These are phyloP conservation scores for Stigmatopora argus DNA, from an alignment of 2,113 vertebrate genomes.

Conservation along the genomic window DNA sequence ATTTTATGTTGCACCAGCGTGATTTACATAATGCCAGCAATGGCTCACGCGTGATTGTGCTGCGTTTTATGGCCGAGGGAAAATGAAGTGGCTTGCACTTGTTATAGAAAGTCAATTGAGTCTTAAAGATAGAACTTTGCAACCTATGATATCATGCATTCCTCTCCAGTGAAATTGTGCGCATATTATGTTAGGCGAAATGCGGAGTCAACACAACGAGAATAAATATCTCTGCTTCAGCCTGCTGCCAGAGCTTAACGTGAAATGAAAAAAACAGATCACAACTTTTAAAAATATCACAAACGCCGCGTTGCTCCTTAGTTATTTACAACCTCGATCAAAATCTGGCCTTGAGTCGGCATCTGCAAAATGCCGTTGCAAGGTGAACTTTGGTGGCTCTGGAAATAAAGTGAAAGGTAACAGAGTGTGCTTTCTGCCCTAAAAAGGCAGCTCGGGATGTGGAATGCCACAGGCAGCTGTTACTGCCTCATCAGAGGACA, in stretches of 20 bases:
- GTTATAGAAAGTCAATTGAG: conserved; percentile 60
- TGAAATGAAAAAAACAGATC: conserved; percentile 11
- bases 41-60: conserved; percentile 65
- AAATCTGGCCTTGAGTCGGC: conserved; percentile 59
- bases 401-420: conserved; percentile 65
- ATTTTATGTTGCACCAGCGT: conserved; percentile 61
- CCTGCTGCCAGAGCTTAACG: conserved; percentile 14
- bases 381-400: conserved; percentile 61
- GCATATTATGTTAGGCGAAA: conserved; percentile 32
- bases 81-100: conserved; percentile 61
- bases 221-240: conserved; percentile 34
- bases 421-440: conserved; percentile 69
- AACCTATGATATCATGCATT: conserved; percentile 50
- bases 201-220: conserved; percentile 19
- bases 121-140: conserved; percentile 63
- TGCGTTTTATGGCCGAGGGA: conserved; percentile 57
- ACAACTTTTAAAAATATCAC: conserved; percentile 25
- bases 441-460: conserved; percentile 71
- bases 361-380: conserved; percentile 43
- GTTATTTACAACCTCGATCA: conserved; percentile 59
- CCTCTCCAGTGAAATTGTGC: conserved; percentile 29
- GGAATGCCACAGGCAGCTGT: conserved; percentile 71
- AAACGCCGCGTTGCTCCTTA: conserved; percentile 23
- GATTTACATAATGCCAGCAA: conserved; percentile 68
- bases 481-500: conserved; percentile 68